These are phyloP conservation scores for Synanthedon formicaeformis DNA, from an alignment of 2,888 invertebrate species.

Conservation along the genomic window DNA sequence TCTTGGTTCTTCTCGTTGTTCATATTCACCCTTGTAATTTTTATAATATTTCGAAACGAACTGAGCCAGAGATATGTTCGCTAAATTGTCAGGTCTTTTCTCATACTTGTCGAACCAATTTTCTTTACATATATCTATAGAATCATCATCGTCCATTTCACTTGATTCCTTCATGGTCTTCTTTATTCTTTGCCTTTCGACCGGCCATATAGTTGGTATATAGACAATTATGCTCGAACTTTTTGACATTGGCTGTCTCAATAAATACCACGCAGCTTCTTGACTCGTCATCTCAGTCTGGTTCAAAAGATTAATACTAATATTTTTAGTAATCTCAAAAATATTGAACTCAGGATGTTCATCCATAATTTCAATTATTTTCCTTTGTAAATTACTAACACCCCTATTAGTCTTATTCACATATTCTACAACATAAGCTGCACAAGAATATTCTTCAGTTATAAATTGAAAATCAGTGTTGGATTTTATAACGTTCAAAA, in stretches of 20 bases:
- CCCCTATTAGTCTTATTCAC: conserved; percentile 34
- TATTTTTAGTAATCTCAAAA: conserved; percentile 15
- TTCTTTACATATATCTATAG: conserved; percentile 36
- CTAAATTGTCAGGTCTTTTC: conserved; percentile 28
- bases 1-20: conserved; percentile 15
- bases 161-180: conserved; percentile 30
- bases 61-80: conserved; percentile 28
- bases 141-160: conserved; percentile 23
- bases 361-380: conserved; percentile 22
- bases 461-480: conserved; percentile 40
- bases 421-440: conserved; percentile 38
- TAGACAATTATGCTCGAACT: conserved; percentile 9
- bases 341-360: conserved; percentile 20
- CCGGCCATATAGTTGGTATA: conserved; percentile 24
- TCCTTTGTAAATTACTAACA: conserved; percentile 25
- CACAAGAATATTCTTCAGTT: conserved; percentile 39
- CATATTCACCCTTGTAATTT: conserved; percentile 12
- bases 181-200: conserved; percentile 24
- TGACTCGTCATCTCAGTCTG: conserved; percentile 23
- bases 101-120: conserved; percentile 41
- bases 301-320: conserved; percentile 15
- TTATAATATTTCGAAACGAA: conserved; percentile 27
- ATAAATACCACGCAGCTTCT: conserved; percentile 31
- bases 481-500: conserved; percentile 22
- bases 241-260: conserved; percentile 14